Evolutionary conservation across 2,113 vertebrate species (phyloP), one percentile per base, ranked within the genome.

Genomic region (Arizona elegans): DNA sequence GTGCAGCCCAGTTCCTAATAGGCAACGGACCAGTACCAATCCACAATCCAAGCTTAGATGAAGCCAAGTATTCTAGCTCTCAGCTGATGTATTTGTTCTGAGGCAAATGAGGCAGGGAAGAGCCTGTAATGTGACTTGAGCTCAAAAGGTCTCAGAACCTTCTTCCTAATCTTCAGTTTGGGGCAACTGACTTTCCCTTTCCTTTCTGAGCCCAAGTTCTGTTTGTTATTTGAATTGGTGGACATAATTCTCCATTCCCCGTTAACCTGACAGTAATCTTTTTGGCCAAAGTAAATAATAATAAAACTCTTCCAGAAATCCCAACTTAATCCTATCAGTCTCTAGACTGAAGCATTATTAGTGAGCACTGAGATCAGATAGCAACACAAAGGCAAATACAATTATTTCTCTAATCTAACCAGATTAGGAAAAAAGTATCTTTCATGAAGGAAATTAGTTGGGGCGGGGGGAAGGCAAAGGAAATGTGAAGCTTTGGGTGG

Each of bases 401-500:
- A 92, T 92, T 13, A 21, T 93, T 94, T 91, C 87, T 26, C 7
- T 89, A 88, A 23, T 91, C 8, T 92, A 19, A 43, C 21, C 6
- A 88, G 87, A 92, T 86, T 91, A 54, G 29, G 17, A 75, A 55
- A 50, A 58, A 65, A 92, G 26, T 13, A 2, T 0, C 3, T 85
- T 90, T 87, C 11, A 29, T 38, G 86, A 92, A 86, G 85, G 1
- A 91, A 3, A 91, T 89, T 92, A 4, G 11, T 13, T 13, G 2
- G 54, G 1, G 24, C 43, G 1, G 24, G 50, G 0, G 3, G 38
- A 7, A 17, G 47, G 88, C 62, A 89, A 54, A 8, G 58, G 8
- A 5, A 86, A 21, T 9, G 29, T 7, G 19, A 95, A 54, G 52
- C 0, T 86, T 62, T 6, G 17, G 2, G 0, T 43, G 38, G 19